phyloP scores from a whole-genome alignment of 2,113 vertebrate species.

The Zosterops japonicus region DNA sequence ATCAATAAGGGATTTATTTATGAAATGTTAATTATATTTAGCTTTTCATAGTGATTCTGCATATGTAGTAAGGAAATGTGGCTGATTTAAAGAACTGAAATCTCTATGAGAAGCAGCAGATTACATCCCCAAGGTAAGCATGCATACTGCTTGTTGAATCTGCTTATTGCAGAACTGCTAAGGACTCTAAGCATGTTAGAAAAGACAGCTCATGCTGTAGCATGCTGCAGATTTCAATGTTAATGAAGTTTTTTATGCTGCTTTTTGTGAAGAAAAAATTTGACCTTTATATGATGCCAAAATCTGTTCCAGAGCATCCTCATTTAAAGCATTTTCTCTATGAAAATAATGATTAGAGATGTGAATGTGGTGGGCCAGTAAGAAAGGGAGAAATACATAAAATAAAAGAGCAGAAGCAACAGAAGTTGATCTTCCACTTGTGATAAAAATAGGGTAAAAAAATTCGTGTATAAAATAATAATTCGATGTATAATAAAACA shows the following conservation, averaged over 20 bases:
- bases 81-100: slow-evolving; percentile 42
- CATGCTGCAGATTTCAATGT: not conserved
- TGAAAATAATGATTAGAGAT: not conserved
- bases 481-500: too few relatives aligned
- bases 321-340: not conserved
- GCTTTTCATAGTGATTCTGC: not conserved
- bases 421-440: not conserved
- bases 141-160: not conserved
- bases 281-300: not conserved
- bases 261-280: not conserved
- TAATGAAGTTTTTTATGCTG: not conserved
- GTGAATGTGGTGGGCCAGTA: not conserved
- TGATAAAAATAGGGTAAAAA: too few relatives aligned
- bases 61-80: slow-evolving; percentile 1
- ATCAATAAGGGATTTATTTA: not conserved
- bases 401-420: not conserved
- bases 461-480: too few relatives aligned
- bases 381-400: not conserved
- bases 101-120: not conserved
- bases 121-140: slow-evolving; percentile 56
- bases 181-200: not conserved
- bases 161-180: not conserved
- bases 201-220: not conserved
- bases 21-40: slow-evolving; percentile 33
- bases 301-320: not conserved